A percentile compares a stretch with the other conserved stretches of the same genome.
Evolutionary conservation across 2,113 vertebrate genomes (phyloP).

Genomic region (Aviceda subcristata): DNA sequence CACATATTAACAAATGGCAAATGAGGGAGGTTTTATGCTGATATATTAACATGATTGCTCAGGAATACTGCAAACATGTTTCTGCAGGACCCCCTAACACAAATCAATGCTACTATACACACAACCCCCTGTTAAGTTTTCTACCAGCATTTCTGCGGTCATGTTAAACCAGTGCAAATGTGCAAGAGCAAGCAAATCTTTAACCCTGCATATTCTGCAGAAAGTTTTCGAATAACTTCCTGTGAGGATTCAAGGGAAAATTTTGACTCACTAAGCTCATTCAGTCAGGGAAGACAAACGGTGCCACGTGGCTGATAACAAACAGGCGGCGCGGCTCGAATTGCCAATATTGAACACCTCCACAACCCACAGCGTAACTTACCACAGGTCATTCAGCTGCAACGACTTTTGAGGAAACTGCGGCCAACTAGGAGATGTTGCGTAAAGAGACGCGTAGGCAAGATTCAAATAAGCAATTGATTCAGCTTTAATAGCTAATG

Average conservation of each 20-base stretch:
- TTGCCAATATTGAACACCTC: neutral
- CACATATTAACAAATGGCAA: neutral
- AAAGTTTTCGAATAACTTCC: neutral
- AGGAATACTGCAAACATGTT: neutral
- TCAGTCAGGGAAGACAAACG: neutral
- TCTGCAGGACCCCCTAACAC: neutral
- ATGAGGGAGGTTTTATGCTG: neutral
- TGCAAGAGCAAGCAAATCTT: neutral
- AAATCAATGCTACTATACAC: neutral
- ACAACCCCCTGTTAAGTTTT: neutral
- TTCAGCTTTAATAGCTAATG: neutral
- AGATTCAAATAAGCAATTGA: neutral
- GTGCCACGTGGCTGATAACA: neutral
- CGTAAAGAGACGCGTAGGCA: neutral
- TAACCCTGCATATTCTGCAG: neutral
- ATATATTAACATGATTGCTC: neutral
- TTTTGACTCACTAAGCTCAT: neutral
- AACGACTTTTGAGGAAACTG: neutral
- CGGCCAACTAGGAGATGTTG: neutral
- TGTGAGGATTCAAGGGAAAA: neutral
- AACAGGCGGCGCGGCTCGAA: neutral
- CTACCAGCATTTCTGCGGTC: neutral
- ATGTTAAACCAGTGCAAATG: neutral
- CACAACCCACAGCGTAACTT: conserved; percentile 1
- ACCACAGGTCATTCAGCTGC: neutral